Evolutionary conservation across 92 coral and sea anemone genomes (phyloP), one percentile per base, ranked within the genome.

Genomic region (Desmophyllum pertusum): DNA sequence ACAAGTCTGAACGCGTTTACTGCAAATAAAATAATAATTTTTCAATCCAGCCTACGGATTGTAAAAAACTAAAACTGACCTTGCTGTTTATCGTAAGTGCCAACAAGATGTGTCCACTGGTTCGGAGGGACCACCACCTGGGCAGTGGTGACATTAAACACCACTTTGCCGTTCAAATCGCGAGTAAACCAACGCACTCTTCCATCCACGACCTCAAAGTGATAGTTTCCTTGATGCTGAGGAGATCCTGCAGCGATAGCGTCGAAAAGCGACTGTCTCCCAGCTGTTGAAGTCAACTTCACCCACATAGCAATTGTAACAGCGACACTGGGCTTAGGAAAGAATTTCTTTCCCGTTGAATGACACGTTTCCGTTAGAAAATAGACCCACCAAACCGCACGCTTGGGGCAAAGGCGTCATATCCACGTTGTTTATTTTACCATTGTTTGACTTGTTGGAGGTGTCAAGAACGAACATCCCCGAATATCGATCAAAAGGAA

Each of bases 251-350:
- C 30, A 1, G 91, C 88, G 23, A 93, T 82, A 0, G 95, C 84
- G 59, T 90, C 93, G 69, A 94, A 94, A 55, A 94, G 74, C 10
- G 94, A 89, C 79, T 94, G 95, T 41, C 87, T 82, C 6, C 98
- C 98, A 23, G 61, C 65, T 0, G 65, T 70, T 36, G 86, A 83
- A 6, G 78, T 53, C 48, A 94, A 59, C 52, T 94, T 92, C 63
- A 94, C 76, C 98, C 98, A 94, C 84, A 94, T 45, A 1, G 91
- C 95, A 68, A 94, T 83, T 3, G 98, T 94, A 19, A 94, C 89
- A 31, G 93, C 95, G 9, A 78, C 85, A 14, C 85, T 92, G 10
- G 98, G 98, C 67, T 73, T 84, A 0, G 98, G 98, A 5, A 81
- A 85, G 57, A 94, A 94, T 30, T 70, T 83, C 23, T 63, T 76